Evolutionary conservation across 2,888 invertebrate species (phyloP), one percentile per base, ranked within the genome.

Genomic region (Nomada fucata): DNA sequence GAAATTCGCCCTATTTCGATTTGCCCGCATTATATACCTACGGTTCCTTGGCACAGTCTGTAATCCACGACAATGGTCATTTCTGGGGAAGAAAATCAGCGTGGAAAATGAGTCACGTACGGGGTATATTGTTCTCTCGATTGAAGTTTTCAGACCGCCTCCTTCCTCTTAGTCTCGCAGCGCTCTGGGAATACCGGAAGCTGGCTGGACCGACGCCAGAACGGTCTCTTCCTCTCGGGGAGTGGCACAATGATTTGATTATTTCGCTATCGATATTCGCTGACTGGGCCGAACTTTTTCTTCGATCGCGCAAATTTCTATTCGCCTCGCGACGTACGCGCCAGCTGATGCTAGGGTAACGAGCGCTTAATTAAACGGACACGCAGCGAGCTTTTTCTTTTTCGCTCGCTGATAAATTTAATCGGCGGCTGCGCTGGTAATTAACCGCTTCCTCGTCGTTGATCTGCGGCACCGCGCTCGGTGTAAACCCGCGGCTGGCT

Each of bases 181-280:
- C 57, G 59, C 55, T 50, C 36, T 23, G 61, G 42, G 36, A 69
- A 74, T 76, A 65, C 52, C 69, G 81, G 65, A 72, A 84, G 59
- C 61, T 52, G n/a, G 26, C 55, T 82, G 83, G 83, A 77, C 52
- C 50, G 29, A 13, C 63, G 82, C 83, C 83, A 83, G 67, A 82
- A 57, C 47, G 68, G 29, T 23, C 50, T 20, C 52, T 36, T 50
- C 10, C 55, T 10, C 26, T 36, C 29, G 15, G 57, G 44, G 13
- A 47, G 53, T 42, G 44, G 47, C 63, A 15, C 42, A 29, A 2
- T 53, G 52, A 73, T 82, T 73, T 76, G 70, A 65, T 79, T 64
- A 69, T 69, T 64, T 69, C 52, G 26, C 63, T 52, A 77, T 76
- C 74, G 64, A 67, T 50, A 50, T 61, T 78, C 75, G 50, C 67